These are phyloP conservation scores for honey bee (Apis mellifera) DNA, from an alignment of 1,140 invertebrate species.

Conservation along the genomic window Amel_HAv3.1 CM009939.2:5190501-5191000, in stretches of 20 bases:
- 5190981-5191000: slow-evolving; percentile 53
- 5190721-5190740: too few species aligned
- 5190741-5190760: too few species aligned
- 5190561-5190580: too few species aligned
- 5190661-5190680: too few species aligned
- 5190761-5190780: too few species aligned
- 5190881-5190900: neutral
- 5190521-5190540: rapidly evolving
- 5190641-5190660: too few species aligned
- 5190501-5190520: neutral
- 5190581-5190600: too few species aligned
- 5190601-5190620: too few species aligned
- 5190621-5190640: too few species aligned
- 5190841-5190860: neutral
- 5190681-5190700: too few species aligned
- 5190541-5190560: neutral
- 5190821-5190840: too few species aligned
- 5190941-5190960: slow-evolving; percentile 28
- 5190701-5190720: too few species aligned
- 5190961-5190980: slow-evolving; percentile 51
- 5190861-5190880: neutral
- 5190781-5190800: neutral
- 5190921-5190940: neutral
- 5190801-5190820: neutral
- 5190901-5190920: neutral